These are phyloP conservation scores for Manacus vitellinus DNA, from an alignment of 2,113 vertebrate genomes.

Conservation along the genomic window DNA sequence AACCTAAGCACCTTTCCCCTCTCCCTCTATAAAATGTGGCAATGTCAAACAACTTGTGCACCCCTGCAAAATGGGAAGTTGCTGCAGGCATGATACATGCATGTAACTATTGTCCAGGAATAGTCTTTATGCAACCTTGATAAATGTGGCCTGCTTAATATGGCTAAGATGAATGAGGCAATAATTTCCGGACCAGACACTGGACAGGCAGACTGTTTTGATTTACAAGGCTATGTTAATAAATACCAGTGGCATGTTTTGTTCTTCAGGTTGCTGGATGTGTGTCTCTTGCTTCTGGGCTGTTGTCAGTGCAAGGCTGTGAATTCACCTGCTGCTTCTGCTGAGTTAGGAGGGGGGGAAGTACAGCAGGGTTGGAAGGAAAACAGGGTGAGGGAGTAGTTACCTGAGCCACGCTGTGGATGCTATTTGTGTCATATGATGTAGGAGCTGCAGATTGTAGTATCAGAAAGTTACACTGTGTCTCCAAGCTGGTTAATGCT, in stretches of 20 bases:
- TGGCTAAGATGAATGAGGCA: slow-evolving; percentile 67
- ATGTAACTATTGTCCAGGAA: slow-evolving; percentile 9
- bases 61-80: not conserved
- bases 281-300: not conserved
- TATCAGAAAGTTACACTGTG: not conserved
- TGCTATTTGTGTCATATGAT: not conserved
- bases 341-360: not conserved
- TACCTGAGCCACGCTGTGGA: not conserved
- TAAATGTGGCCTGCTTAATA: slow-evolving; percentile 62
- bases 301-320: not conserved
- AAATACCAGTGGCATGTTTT: slow-evolving; percentile 20
- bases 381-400: not conserved
- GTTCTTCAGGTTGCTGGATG: not conserved
- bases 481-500: not conserved
- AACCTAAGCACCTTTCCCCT: not conserved
- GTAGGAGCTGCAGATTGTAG: not conserved
- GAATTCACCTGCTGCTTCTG: not conserved
- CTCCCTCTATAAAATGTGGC: not conserved
- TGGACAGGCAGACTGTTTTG: slow-evolving; percentile 53
- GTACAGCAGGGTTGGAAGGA: not conserved
- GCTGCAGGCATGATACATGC: not conserved
- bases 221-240: slow-evolving; percentile 73
- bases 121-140: slow-evolving; percentile 37
- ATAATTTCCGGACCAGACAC: slow-evolving; percentile 65
- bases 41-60: not conserved